Conservation (phyloP, 1,140 invertebrate species). For the Drosophila athabasca region DNA sequence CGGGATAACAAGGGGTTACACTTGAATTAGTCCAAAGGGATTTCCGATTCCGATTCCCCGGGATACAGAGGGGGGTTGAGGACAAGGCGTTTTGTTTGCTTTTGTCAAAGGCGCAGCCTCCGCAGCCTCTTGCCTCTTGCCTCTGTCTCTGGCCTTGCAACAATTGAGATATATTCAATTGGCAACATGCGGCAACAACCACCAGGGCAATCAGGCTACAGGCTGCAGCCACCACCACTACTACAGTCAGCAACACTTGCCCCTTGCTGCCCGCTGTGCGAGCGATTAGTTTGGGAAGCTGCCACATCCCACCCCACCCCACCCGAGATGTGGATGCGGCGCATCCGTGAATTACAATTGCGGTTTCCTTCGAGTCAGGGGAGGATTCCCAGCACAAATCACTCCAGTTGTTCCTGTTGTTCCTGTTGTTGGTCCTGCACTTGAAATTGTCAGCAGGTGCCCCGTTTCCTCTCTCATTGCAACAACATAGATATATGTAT, state of each 20-base stretch:
- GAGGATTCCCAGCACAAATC: slow-evolving; percentile 40
- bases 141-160: slow-evolving; percentile 55
- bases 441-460: slow-evolving; percentile 84
- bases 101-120: slow-evolving; percentile 22
- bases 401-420: slow-evolving; percentile 75
- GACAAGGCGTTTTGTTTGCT: slow-evolving; percentile 53
- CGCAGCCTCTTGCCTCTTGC: slow-evolving; percentile 26
- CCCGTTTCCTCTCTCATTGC: slow-evolving; percentile 35
- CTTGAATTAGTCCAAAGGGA: slow-evolving; percentile 78
- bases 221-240: slow-evolving; percentile 5
- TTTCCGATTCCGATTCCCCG: slow-evolving; percentile 9
- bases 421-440: slow-evolving; percentile 71
- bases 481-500: slow-evolving; percentile 31
- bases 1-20: slow-evolving; percentile 75
- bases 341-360: slow-evolving; percentile 79
- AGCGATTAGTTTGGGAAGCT: slow-evolving; percentile 78
- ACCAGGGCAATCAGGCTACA: slow-evolving; percentile 42
- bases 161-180: slow-evolving; percentile 80
- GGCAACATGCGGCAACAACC: slow-evolving; percentile 62
- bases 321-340: slow-evolving; percentile 45
- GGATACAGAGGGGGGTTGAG: slow-evolving; percentile 18
- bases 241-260: no score
- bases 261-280: slow-evolving; percentile 51
- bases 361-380: slow-evolving; percentile 56
- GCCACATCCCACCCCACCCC: slow-evolving; percentile 9